Evolutionary conservation across 2,113 vertebrate species (phyloP).

Genomic region (Calidris pugnax): DNA sequence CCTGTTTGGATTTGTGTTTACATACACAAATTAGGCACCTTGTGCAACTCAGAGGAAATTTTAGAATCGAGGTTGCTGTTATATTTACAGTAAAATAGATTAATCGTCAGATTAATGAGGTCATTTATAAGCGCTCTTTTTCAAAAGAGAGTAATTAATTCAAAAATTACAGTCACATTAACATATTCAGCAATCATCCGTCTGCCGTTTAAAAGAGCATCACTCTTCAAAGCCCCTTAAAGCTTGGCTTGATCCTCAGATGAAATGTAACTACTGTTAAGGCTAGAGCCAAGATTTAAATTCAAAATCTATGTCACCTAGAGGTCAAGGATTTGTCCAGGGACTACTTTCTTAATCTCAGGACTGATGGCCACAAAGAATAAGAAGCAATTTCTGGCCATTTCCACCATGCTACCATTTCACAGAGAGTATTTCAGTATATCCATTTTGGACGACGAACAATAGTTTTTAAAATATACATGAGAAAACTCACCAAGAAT

Average conservation of each 20-base stretch:
- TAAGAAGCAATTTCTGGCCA: background rate
- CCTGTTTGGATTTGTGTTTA: background rate
- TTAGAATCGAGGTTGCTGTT: background rate
- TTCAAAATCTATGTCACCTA: background rate
- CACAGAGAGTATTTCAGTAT: background rate
- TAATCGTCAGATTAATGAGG: background rate
- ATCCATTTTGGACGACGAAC: background rate
- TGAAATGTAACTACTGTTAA: background rate
- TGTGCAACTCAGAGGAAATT: background rate
- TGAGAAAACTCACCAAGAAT: background rate
- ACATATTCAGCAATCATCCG: background rate
- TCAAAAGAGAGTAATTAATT: background rate
- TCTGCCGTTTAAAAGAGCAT: background rate
- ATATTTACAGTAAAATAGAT: background rate
- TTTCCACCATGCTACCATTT: background rate
- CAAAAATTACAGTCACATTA: background rate
- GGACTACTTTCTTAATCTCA: background rate
- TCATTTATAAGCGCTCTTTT: background rate
- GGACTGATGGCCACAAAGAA: background rate
- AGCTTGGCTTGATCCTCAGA: background rate
- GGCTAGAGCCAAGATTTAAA: background rate
- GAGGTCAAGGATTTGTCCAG: background rate
- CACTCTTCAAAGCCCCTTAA: background rate
- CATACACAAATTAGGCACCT: background rate
- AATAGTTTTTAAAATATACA: background rate